Conservation (phyloP, 2,888 invertebrate genomes). For the Chelonus formosanus region DNA sequence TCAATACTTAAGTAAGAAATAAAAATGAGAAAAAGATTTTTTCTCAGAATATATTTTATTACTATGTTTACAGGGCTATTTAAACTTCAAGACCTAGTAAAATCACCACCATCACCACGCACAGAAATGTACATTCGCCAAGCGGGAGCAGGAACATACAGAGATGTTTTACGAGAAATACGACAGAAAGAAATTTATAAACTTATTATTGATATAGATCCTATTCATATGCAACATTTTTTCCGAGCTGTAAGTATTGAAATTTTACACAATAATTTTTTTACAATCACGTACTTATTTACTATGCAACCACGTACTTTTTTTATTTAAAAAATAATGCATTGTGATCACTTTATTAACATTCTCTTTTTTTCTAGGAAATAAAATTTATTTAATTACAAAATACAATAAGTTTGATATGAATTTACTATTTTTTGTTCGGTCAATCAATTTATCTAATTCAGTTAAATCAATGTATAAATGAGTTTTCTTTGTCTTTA, state of each 20-base stretch:
- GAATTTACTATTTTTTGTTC: too few relatives aligned
- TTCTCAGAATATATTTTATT: background rate
- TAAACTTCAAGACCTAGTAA: constrained; percentile 84
- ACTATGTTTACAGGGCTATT: constrained; percentile 71
- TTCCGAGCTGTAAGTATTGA: constrained; percentile 82
- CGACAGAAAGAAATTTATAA: constrained; percentile 88
- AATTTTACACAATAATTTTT: background rate
- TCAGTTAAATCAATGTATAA: background rate
- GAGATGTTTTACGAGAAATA: constrained; percentile 79
- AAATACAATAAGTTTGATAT: too few relatives aligned
- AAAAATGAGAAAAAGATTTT: too few relatives aligned
- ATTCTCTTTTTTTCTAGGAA: too few relatives aligned
- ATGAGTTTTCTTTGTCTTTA: background rate
- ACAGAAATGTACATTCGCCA: constrained; percentile 82
- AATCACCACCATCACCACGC: constrained; percentile 73
- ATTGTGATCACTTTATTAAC: too few relatives aligned
- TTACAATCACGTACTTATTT: too few relatives aligned
- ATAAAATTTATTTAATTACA: too few relatives aligned
- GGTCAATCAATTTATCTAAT: too few relatives aligned
- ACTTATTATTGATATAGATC: constrained; percentile 88
- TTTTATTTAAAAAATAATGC: too few relatives aligned
- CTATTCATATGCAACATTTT: constrained; percentile 80
- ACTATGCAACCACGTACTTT: too few relatives aligned
- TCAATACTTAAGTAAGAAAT: constrained; percentile 1
- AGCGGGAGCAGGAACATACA: constrained; percentile 74